A percentile compares a stretch with the other conserved stretches of the same genome.
These are phyloP conservation scores for Papilio dardanus DNA, from an alignment of 1,140 invertebrate species.

Conservation along the genomic window DNA sequence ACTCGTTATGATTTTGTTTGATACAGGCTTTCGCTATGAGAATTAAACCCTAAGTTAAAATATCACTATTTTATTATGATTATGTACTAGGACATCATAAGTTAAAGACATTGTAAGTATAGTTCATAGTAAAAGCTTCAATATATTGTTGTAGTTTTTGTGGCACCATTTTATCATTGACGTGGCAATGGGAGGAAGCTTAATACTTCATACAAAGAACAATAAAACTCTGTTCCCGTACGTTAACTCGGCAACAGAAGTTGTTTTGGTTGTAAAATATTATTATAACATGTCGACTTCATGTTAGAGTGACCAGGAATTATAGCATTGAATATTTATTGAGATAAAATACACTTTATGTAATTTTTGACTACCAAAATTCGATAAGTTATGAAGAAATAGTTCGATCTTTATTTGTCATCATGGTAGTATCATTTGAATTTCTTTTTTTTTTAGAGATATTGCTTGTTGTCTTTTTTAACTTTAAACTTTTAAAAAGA, in stretches of 20 bases:
- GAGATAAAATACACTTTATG: too few species aligned
- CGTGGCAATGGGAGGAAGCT: conserved; percentile 31
- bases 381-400: too few species aligned
- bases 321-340: background rate
- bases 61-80: too few species aligned
- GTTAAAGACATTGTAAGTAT: background rate
- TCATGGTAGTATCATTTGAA: too few species aligned
- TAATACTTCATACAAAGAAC: conserved; percentile 38
- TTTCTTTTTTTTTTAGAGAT: too few species aligned
- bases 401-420: too few species aligned
- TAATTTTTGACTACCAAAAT: too few species aligned
- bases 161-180: conserved; percentile 29
- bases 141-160: conserved; percentile 11
- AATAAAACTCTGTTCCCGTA: conserved; percentile 46
- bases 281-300: conserved; percentile 42
- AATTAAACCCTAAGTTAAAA: too few species aligned
- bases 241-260: conserved; percentile 48
- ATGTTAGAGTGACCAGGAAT: conserved; percentile 21
- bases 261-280: conserved; percentile 46
- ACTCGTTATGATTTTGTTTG: too few species aligned
- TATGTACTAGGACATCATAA: background rate
- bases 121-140: background rate
- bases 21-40: too few species aligned
- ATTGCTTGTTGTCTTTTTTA: too few species aligned
- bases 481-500: too few species aligned